Conservation (phyloP, 1,140 invertebrate species). For the Euschistus heros region DNA sequence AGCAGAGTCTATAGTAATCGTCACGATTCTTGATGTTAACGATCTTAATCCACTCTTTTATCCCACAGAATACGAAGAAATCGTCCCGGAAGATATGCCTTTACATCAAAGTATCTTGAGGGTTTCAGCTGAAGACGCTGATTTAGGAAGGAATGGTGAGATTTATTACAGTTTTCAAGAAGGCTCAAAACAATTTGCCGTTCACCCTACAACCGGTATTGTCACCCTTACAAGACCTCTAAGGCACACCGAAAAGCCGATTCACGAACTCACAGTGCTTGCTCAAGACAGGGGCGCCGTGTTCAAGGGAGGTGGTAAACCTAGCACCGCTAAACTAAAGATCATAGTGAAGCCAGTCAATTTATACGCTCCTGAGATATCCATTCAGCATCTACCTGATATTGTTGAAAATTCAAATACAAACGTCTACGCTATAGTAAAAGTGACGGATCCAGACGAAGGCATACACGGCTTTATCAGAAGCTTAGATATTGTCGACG, state of each 20-base stretch:
- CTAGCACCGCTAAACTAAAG: constrained; percentile 59
- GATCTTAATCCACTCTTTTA: constrained; percentile 88
- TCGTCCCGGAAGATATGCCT: constrained; percentile 81
- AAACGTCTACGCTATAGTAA: constrained; percentile 81
- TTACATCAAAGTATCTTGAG: constrained; percentile 64
- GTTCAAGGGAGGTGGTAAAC: constrained; percentile 45
- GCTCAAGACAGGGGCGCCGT: constrained; percentile 71
- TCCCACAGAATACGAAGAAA: constrained; percentile 70
- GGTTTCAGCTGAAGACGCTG: constrained; percentile 84
- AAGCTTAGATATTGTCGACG: constrained; percentile 74
- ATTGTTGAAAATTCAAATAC: constrained; percentile 74
- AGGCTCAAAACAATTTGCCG: constrained; percentile 73
- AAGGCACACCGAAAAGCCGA: constrained; percentile 48
- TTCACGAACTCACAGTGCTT: constrained; percentile 64
- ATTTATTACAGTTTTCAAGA: constrained; percentile 91
- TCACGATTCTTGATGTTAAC: constrained; percentile 80
- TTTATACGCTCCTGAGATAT: constrained; percentile 71
- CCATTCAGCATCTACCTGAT: constrained; percentile 63
- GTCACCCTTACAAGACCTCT: constrained; percentile 73
- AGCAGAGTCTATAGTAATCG: constrained; percentile 59
- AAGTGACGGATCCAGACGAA: constrained; percentile 66
- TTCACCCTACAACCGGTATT: constrained; percentile 84
- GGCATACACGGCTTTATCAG: constrained; percentile 75
- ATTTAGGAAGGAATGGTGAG: constrained; percentile 86
- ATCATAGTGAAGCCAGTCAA: constrained; percentile 78